Evolutionary conservation across 1,140 invertebrate genomes (phyloP).

Genomic region (Babylonia areolata): DNA sequence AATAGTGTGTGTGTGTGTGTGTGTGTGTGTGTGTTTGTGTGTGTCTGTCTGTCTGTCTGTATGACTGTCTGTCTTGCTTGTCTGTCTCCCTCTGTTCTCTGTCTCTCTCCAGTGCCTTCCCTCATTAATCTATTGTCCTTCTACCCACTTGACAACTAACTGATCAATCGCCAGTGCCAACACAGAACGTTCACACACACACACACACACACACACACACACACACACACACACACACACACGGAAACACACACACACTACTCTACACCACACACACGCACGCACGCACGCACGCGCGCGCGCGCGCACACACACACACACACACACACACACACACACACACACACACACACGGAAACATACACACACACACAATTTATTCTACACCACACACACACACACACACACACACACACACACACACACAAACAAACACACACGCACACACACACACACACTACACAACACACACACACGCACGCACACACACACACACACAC

Average conservation of each 20-base stretch:
- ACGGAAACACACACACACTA: background rate
- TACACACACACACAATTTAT: conserved; percentile 25
- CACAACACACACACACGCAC: no score
- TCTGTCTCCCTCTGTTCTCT: no score
- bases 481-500: conserved; percentile 32
- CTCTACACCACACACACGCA: background rate
- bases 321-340: background rate
- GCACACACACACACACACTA: conserved; percentile 22
- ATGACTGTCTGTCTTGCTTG: no score
- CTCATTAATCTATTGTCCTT: no score
- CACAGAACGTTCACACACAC: no score
- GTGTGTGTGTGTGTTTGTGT: background rate
- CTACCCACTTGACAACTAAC: no score
- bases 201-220: no score
- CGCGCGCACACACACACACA: no score
- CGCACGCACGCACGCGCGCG: no score
- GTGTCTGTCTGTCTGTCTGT: background rate
- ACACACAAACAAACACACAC: background rate
- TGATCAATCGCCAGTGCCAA: no score
- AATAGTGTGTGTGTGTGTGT: background rate
- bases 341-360: conserved; percentile 10
- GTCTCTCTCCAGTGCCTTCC: no score
- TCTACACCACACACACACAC: background rate
- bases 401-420: conserved; percentile 27
- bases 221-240: background rate